These are phyloP conservation scores for Limnephilus lunatus DNA, from an alignment of 2,888 invertebrate genomes.

Conservation along the genomic window DNA sequence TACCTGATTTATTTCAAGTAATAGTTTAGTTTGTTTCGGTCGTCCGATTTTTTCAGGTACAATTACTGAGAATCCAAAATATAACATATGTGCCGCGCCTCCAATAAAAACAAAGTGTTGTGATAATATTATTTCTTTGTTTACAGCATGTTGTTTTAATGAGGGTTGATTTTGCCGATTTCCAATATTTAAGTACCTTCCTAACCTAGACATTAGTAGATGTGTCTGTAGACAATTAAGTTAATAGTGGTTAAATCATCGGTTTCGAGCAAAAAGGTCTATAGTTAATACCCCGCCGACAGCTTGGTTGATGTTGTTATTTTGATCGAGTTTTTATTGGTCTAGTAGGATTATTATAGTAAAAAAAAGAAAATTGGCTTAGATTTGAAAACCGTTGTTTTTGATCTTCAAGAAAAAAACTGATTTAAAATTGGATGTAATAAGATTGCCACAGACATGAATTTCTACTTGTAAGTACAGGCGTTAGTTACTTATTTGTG, in stretches of 20 bases:
- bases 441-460: too few species aligned
- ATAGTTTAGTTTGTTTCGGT: too few species aligned
- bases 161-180: neutral
- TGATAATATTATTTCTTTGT: neutral
- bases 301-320: neutral
- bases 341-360: neutral
- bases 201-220: neutral
- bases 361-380: neutral
- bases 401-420: neutral
- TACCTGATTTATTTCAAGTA: too few species aligned
- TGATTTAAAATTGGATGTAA: too few species aligned
- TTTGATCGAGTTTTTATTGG: neutral
- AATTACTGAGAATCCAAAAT: neutral
- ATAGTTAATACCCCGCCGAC: neutral
- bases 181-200: neutral
- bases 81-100: neutral
- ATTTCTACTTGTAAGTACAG: too few species aligned
- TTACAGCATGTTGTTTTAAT: neutral
- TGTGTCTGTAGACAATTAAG: neutral
- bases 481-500: too few species aligned
- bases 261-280: neutral
- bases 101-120: neutral
- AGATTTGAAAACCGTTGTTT: neutral
- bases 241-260: neutral
- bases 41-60: neutral